Conservation (phyloP, 2,113 vertebrate genomes). For the Ailurus styani region DNA sequence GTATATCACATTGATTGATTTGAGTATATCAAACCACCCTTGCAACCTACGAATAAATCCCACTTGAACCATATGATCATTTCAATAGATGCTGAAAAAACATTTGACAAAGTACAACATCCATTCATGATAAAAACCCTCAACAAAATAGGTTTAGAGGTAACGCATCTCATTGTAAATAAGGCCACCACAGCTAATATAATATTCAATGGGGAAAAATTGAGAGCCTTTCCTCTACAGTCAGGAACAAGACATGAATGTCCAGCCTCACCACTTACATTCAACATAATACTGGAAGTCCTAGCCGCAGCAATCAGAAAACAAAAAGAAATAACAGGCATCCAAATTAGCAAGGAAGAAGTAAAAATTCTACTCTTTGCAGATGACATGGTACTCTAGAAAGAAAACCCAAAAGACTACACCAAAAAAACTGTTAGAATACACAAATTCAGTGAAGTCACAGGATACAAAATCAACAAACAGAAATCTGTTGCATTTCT, state of each 20-base stretch:
- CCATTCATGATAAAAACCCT: not conserved
- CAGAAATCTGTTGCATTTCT: not conserved
- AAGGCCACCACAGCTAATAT: not conserved
- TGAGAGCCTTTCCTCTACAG: not conserved
- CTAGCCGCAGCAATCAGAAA: not conserved
- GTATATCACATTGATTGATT: not conserved
- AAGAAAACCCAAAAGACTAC: too few relatives aligned
- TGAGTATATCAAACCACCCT: not conserved
- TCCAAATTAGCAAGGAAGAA: not conserved
- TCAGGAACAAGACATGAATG: not conserved
- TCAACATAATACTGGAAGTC: not conserved
- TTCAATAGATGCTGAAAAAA: not conserved
- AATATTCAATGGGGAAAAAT: not conserved
- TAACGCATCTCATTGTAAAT: not conserved
- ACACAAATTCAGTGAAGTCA: not conserved
- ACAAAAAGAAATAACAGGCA: not conserved
- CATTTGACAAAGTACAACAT: not conserved
- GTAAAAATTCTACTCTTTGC: not conserved
- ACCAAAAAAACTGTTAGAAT: not conserved
- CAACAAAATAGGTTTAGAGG: not conserved
- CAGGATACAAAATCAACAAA: not conserved
- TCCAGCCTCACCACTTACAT: not conserved
- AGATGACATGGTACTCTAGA: too few relatives aligned
- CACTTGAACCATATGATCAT: not conserved
- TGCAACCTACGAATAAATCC: not conserved